Percentiles rank a stretch among this genome's conserved stretches.
phyloP scores from a whole-genome alignment of 2,888 invertebrate genomes.

The Sialis lutaria region DNA sequence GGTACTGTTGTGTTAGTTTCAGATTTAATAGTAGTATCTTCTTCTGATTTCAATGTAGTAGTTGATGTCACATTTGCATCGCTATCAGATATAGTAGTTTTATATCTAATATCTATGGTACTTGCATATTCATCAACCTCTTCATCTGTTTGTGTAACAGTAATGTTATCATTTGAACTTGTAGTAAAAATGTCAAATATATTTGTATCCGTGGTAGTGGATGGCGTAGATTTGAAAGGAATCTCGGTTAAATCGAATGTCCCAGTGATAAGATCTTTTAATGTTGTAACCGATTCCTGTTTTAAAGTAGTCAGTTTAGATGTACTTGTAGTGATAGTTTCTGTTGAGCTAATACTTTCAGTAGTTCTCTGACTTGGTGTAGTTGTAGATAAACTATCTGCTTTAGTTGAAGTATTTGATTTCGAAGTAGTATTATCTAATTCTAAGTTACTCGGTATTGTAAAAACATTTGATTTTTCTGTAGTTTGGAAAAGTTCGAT shows the following conservation, averaged over 20 bases:
- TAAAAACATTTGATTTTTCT: background rate
- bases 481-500: background rate
- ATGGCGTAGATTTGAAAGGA: background rate
- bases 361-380: background rate
- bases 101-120: background rate
- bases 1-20: too few relatives aligned
- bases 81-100: too few relatives aligned
- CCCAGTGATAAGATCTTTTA: background rate
- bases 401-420: background rate
- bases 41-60: too few relatives aligned
- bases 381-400: too few relatives aligned
- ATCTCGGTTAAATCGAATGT: background rate
- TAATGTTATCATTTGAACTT: background rate
- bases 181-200: background rate
- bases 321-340: background rate
- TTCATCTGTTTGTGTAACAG: background rate
- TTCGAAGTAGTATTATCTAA: background rate
- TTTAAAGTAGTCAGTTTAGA: background rate
- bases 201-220: slow-evolving; percentile 3
- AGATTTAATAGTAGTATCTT: too few relatives aligned
- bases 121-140: background rate
- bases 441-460: background rate
- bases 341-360: background rate
- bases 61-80: too few relatives aligned
- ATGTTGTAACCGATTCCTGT: background rate